A percentile compares a stretch with the other conserved stretches of the same genome.
Evolutionary conservation across 2,888 invertebrate genomes (phyloP).

Genomic region (Stramonita haemastoma): DNA sequence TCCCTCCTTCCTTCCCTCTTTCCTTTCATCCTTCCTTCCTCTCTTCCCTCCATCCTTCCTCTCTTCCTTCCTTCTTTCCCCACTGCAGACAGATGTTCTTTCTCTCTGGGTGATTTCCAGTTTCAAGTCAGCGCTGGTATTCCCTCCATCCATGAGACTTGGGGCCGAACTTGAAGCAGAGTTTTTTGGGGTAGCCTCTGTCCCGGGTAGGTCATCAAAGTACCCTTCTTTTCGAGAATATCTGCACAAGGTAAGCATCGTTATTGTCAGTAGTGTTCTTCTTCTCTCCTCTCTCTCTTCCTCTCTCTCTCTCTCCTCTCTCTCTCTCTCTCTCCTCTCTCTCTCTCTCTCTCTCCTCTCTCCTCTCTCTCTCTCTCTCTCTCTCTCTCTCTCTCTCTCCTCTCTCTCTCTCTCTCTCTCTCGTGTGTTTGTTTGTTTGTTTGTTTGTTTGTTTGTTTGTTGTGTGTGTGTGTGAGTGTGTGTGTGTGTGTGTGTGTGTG

Average conservation of each 20-base stretch:
- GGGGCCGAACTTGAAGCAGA: slow-evolving; percentile 75
- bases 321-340: slow-evolving; percentile 10
- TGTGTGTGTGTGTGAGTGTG: background rate
- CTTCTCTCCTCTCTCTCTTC: background rate
- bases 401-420: background rate
- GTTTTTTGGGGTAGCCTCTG: slow-evolving; percentile 74
- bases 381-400: background rate
- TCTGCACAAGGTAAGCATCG: slow-evolving; percentile 52
- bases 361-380: background rate
- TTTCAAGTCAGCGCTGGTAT: background rate
- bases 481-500: background rate
- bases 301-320: slow-evolving; percentile 22
- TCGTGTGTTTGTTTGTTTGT: background rate
- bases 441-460: background rate
- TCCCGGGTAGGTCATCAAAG: slow-evolving; percentile 73
- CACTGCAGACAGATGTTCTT: background rate
- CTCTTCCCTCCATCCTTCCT: background rate
- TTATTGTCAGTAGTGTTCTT: background rate
- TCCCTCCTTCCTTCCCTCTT: background rate
- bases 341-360: slow-evolving; percentile 19
- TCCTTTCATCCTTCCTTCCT: background rate
- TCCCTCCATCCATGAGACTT: slow-evolving; percentile 70
- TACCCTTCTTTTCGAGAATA: slow-evolving; percentile 74
- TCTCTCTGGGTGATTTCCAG: background rate
- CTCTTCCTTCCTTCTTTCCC: background rate